Evolutionary conservation across 2,888 invertebrate genomes (phyloP).

Genomic region (Elmis aenea): DNA sequence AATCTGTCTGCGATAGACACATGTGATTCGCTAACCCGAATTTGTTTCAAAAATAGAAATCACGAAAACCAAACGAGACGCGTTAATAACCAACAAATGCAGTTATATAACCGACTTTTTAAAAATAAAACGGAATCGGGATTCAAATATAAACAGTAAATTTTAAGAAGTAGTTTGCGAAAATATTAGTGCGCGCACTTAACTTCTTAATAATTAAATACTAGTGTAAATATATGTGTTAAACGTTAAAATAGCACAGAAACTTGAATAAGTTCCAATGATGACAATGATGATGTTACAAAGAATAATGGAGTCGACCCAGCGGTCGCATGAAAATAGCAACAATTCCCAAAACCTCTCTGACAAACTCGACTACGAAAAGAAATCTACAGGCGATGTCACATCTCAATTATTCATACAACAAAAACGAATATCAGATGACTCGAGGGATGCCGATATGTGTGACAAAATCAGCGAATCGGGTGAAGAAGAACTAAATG

Average conservation of each 20-base stretch:
- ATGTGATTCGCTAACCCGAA: conserved; percentile 20
- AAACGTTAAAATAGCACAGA: background rate
- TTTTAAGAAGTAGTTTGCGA: too few species aligned
- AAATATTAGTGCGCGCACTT: too few species aligned
- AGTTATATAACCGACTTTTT: too few species aligned
- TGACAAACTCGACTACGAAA: conserved; percentile 27
- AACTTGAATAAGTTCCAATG: conserved; percentile 25
- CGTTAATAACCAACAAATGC: too few species aligned
- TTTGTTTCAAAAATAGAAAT: conserved; percentile 13
- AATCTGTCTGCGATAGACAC: conserved; percentile 8
- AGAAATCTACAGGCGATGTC: conserved; percentile 29
- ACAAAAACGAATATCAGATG: conserved; percentile 42
- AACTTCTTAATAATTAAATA: background rate
- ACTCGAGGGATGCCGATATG: conserved; percentile 42
- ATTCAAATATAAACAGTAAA: too few species aligned
- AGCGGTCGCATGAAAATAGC: conserved; percentile 23
- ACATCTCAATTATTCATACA: conserved; percentile 38
- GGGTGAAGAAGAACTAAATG: conserved; percentile 34
- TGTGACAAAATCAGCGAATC: conserved; percentile 34
- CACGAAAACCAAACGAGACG: background rate
- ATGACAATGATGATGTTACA: conserved; percentile 53
- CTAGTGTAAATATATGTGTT: background rate
- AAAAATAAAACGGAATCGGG: too few species aligned
- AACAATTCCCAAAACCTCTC: conserved; percentile 15
- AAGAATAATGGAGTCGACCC: conserved; percentile 39